phyloP scores from a whole-genome alignment of 2,888 invertebrate species.

The Limulus polyphemus region DNA sequence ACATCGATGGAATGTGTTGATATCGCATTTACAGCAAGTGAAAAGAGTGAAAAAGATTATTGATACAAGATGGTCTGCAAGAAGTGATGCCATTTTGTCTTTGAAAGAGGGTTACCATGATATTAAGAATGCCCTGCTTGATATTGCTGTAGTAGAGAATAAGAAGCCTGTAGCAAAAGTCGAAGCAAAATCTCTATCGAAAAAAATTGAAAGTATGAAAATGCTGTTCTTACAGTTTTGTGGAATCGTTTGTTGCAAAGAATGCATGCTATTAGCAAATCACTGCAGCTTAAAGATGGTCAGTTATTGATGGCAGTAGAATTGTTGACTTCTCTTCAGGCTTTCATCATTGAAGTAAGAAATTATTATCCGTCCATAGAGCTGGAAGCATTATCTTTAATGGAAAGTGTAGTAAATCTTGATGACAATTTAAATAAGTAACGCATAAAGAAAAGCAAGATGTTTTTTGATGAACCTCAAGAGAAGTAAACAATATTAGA shows the following conservation, averaged over 20 bases:
- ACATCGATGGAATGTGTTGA: neutral
- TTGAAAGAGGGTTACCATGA: constrained; percentile 2
- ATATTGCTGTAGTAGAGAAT: too few relatives aligned
- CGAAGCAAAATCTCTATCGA: too few relatives aligned
- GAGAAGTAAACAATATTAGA: neutral
- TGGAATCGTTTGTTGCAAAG: neutral
- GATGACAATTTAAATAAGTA: neutral
- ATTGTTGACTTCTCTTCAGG: neutral
- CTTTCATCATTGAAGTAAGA: neutral
- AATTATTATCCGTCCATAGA: too few relatives aligned
- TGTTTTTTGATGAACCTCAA: neutral
- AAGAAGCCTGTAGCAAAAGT: too few relatives aligned
- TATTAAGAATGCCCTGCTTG: too few relatives aligned
- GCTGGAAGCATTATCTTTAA: too few relatives aligned
- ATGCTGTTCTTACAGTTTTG: neutral
- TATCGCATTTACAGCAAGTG: too few relatives aligned
- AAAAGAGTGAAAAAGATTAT: neutral
- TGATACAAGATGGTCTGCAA: constrained; percentile 5
- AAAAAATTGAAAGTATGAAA: constrained; percentile 2
- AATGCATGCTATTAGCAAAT: neutral
- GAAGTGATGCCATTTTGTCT: constrained; percentile 4
- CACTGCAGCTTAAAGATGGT: neutral
- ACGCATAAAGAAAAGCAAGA: neutral
- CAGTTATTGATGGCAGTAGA: neutral
- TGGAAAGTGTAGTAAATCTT: neutral